Conservation (phyloP, 2,113 vertebrate species). For the Holacanthus passer region DNA sequence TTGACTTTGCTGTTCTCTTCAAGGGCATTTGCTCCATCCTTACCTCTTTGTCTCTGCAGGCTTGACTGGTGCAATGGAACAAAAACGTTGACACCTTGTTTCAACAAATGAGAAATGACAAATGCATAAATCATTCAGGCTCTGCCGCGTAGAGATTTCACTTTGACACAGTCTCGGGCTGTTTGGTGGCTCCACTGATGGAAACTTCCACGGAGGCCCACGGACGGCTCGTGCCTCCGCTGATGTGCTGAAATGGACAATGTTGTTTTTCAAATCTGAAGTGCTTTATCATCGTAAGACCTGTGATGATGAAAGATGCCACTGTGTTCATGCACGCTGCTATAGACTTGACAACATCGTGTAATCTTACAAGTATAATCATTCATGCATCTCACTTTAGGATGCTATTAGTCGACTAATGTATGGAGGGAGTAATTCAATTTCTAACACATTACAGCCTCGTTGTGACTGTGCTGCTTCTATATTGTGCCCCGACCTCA, state of each 20-base stretch:
- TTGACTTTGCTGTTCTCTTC: slow-evolving; percentile 73
- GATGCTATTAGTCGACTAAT: neutral
- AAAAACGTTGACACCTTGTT: slow-evolving; percentile 82
- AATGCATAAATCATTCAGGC: slow-evolving; percentile 86
- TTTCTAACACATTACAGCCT: slow-evolving; percentile 25
- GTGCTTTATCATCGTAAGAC: neutral
- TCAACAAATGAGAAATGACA: slow-evolving; percentile 87
- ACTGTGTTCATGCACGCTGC: neutral
- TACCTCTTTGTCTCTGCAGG: slow-evolving; percentile 64
- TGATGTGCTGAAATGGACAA: slow-evolving; percentile 48
- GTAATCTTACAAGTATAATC: neutral
- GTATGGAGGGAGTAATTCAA: slow-evolving; percentile 13
- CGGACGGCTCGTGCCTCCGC: slow-evolving; percentile 31
- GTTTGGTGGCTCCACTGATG: slow-evolving; percentile 70
- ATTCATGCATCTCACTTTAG: neutral
- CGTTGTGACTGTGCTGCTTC: slow-evolving; percentile 9
- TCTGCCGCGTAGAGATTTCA: slow-evolving; percentile 73
- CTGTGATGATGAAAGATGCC: neutral
- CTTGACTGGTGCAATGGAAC: slow-evolving; percentile 73
- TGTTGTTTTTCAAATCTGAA: slow-evolving; percentile 20
- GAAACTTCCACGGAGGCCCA: slow-evolving; percentile 59
- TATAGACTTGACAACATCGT: neutral
- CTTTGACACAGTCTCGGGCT: slow-evolving; percentile 68
- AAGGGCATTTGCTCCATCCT: slow-evolving; percentile 75
- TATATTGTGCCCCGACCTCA: slow-evolving; percentile 58